phyloP scores from a whole-genome alignment of 1,140 invertebrate species.

The Nymphalis io region DNA sequence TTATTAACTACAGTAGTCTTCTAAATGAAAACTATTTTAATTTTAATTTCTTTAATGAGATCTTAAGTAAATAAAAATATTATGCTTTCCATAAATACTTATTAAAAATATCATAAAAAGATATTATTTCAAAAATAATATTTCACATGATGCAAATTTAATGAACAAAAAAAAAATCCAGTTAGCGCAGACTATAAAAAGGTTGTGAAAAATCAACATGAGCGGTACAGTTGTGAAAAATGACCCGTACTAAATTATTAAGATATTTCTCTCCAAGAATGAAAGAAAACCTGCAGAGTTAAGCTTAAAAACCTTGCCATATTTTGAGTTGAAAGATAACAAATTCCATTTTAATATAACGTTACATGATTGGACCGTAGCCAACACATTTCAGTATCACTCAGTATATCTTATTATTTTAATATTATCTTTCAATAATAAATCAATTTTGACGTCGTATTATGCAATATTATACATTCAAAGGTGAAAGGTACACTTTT shows the following conservation, averaged over 20 bases:
- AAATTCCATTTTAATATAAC: constrained; percentile 23
- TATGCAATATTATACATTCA: not conserved
- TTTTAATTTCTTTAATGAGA: no score
- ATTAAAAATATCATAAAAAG: no score
- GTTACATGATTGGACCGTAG: constrained; percentile 17
- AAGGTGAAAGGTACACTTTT: not conserved
- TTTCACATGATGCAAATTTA: no score
- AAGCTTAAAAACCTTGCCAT: constrained; percentile 16
- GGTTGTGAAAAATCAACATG: not conserved
- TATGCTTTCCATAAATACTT: no score
- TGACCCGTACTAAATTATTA: not conserved
- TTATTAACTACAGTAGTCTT: no score
- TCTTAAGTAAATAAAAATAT: no score
- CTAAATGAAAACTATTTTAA: no score
- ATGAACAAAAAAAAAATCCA: not conserved
- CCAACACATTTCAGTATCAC: constrained; percentile 22
- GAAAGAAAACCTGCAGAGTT: constrained; percentile 6
- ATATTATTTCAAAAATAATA: no score
- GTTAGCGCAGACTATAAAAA: not conserved
- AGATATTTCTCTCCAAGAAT: constrained; percentile 4
- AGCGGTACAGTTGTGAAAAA: constrained; percentile 1
- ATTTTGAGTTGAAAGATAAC: constrained; percentile 20
- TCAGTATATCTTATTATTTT: constrained; percentile 13
- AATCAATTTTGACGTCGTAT: not conserved
- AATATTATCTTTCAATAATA: constrained; percentile 11